phyloP scores from a whole-genome alignment of 2,113 vertebrate species.

The Siniperca knerii region DNA sequence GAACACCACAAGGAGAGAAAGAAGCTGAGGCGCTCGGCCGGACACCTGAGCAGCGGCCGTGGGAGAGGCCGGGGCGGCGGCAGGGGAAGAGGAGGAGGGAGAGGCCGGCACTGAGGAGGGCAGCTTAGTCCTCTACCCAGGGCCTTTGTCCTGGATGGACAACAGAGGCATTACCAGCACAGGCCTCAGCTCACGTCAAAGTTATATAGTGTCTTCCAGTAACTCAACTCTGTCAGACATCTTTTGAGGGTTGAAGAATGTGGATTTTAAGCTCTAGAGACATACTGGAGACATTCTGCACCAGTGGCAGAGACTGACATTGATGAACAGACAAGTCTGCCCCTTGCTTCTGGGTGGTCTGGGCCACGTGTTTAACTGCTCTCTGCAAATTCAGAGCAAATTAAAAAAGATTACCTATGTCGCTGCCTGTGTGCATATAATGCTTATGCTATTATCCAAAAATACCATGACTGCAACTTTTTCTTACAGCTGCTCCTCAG shows the following conservation, averaged over 20 bases:
- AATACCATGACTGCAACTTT: constrained; percentile 17
- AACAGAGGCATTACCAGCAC: not conserved
- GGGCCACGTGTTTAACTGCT: constrained; percentile 24
- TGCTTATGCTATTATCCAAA: constrained; percentile 27
- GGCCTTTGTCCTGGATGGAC: not conserved
- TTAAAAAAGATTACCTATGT: constrained; percentile 32
- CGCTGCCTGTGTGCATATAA: constrained; percentile 22
- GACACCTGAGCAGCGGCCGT: constrained; percentile 83
- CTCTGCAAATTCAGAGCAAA: constrained; percentile 33
- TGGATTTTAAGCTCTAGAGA: not conserved
- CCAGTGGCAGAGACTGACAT: constrained; percentile 1
- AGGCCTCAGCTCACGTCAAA: not conserved
- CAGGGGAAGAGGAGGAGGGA: constrained; percentile 44
- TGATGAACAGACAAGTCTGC: not conserved
- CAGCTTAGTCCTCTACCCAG: not conserved
- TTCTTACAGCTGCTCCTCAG: constrained; percentile 20
- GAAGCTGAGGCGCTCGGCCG: constrained; percentile 89
- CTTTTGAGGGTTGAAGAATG: not conserved
- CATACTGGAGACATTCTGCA: constrained; percentile 4
- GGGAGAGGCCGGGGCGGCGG: constrained; percentile 67
- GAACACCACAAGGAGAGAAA: constrained; percentile 92
- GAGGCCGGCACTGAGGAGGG: constrained; percentile 71
- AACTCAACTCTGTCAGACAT: not conserved
- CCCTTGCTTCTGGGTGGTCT: constrained; percentile 52
- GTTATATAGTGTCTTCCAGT: not conserved